These are phyloP conservation scores for Ariopsis seemanni DNA, from an alignment of 2,113 vertebrate species.

Conservation along the genomic window DNA sequence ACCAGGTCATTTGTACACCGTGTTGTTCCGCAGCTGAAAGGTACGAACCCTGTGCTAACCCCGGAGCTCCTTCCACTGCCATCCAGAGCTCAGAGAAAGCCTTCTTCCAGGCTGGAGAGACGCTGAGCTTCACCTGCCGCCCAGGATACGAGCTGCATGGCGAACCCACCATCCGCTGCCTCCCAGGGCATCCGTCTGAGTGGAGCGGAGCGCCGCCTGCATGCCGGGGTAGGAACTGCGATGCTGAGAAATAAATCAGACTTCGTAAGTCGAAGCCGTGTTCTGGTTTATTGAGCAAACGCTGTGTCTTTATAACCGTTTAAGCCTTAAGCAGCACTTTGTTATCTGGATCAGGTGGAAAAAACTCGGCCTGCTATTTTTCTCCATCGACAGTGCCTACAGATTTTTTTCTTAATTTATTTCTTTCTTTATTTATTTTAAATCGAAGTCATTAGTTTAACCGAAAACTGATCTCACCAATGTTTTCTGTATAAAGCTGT, in stretches of 20 bases:
- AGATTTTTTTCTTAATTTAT: not conserved
- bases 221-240: conserved; percentile 77
- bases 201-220: conserved; percentile 89
- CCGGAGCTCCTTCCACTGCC: conserved; percentile 82
- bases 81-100: conserved; percentile 83
- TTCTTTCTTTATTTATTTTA: not conserved
- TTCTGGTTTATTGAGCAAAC: not conserved
- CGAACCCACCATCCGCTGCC: conserved; percentile 82
- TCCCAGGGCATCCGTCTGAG: conserved; percentile 90
- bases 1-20: not conserved
- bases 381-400: not conserved
- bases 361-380: not conserved
- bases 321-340: not conserved
- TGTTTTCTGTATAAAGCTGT: conserved; percentile 36
- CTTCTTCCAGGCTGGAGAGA: conserved; percentile 86
- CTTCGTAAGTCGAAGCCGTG: no score
- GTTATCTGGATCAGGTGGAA: not conserved
- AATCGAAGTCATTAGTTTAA: conserved; percentile 36
- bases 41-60: conserved; percentile 90
- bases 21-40: conserved; percentile 77
- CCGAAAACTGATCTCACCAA: conserved; percentile 16
- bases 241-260: not conserved
- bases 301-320: not conserved
- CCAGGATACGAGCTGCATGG: conserved; percentile 85
- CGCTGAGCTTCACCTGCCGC: conserved; percentile 84